A percentile compares a stretch with the other conserved stretches of the same genome.
phyloP scores from a whole-genome alignment of 2,797 vertebrate genomes.

The Onychomys torridus region DNA sequence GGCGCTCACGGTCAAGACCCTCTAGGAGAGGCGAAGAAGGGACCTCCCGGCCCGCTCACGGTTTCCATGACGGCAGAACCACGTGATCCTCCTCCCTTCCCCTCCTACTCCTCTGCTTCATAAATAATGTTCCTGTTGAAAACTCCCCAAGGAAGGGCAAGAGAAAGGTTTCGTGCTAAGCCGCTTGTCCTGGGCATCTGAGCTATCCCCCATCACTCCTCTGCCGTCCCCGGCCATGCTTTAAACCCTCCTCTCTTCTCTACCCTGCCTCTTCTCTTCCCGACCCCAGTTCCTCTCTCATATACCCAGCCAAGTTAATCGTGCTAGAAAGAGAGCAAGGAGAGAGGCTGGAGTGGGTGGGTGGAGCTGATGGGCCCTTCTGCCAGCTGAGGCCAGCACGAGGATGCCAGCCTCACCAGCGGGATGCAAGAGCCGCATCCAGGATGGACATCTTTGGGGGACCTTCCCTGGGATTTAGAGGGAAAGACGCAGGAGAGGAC shows the following conservation, averaged over 20 bases:
- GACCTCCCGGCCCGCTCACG: rapidly evolving
- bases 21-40: rapidly evolving
- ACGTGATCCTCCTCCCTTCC: conserved; percentile 6
- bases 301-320: neutral
- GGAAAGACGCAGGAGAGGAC: neutral
- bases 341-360: neutral
- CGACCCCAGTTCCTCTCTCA: neutral
- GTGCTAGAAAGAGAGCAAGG: conserved; percentile 52
- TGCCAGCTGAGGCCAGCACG: neutral
- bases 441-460: neutral
- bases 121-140: conserved; percentile 57
- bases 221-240: neutral
- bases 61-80: conserved; percentile 63
- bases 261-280: neutral
- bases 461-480: neutral
- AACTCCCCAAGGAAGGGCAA: conserved; percentile 55
- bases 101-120: neutral
- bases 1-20: neutral
- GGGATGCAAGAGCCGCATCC: neutral
- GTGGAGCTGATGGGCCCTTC: neutral
- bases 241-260: neutral
- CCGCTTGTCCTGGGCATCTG: neutral
- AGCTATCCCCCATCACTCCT: neutral
- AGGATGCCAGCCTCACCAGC: neutral
- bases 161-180: conserved; percentile 24